Evolutionary conservation across 2,113 vertebrate species (phyloP).

Genomic region (Vidua chalybeata): DNA sequence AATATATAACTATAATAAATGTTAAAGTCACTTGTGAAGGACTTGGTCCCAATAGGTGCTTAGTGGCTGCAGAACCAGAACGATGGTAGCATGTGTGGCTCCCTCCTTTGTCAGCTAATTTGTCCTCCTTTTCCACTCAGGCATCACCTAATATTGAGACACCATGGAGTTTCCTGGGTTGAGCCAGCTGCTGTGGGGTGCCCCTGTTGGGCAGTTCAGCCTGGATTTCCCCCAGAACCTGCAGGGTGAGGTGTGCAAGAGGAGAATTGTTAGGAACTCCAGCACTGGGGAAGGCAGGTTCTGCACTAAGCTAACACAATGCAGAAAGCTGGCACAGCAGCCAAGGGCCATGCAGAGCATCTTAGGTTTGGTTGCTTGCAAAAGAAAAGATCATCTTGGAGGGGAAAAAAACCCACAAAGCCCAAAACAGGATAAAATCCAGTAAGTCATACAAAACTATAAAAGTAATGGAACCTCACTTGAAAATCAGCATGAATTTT

Average conservation of each 20-base stretch:
- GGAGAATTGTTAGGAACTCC: not conserved
- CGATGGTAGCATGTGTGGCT: not conserved
- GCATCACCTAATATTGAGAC: not conserved
- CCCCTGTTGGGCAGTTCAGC: not conserved
- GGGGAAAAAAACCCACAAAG: accelerated
- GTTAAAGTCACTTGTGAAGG: not conserved
- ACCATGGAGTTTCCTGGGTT: not conserved
- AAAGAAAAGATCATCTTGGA: not conserved
- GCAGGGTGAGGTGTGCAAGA: not conserved
- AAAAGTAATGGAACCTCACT: not conserved
- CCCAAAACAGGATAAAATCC: not conserved
- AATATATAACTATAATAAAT: not conserved
- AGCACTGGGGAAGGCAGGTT: not conserved
- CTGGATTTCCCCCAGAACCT: not conserved
- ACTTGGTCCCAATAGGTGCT: not conserved
- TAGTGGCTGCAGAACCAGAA: not conserved
- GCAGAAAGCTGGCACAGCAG: not conserved
- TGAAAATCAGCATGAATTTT: not conserved
- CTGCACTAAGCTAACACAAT: not conserved
- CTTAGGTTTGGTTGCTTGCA: not conserved
- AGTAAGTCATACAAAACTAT: not conserved
- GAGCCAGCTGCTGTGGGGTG: not conserved
- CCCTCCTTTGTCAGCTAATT: not conserved
- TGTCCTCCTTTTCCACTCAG: not conserved
- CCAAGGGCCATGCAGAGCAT: not conserved